Evolutionary conservation across 2,888 invertebrate species (phyloP), one percentile per base, ranked within the genome.

Genomic region (Spatulosminthurus flaviceps): DNA sequence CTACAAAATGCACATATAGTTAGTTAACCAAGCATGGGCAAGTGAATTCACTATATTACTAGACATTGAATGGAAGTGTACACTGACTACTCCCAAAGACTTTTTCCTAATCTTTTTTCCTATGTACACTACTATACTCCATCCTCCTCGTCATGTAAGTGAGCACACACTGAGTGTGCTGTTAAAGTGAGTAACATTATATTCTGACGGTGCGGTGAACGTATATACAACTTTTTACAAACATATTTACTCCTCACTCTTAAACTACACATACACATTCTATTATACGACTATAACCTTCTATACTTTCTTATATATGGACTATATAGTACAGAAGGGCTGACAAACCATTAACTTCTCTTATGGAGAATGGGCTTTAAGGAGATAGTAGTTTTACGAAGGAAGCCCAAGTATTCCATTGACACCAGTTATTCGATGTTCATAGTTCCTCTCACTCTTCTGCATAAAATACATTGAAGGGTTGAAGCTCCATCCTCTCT

Each of bases 361-460:
- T n/a, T 19, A 9, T 22, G 24, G 28, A 26, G 11, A 67, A 67
- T 28, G 19, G 29, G 5, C 4, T 60, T n/a, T n/a, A 64, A 64
- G 64, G 26, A 64, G 22, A 64, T 64, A 64, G 51, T 51, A 41
- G 7, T 9, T 41, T 7, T 41, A 19, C n/a, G 51, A 51, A 51
- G 51, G 51, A 51, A 51, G 51, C 51, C 16, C 51, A 51, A 51
- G 51, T 64, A 28, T 67, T 67, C 26, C 67, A 29, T 26, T 67
- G 67, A 26, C 67, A 67, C 51, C 5, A 26, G 67, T n/a, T n/a
- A 28, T 26, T 67, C 13, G 28, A 67, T 67, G n/a, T 26, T 67
- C 19, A 67, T n/a, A n/a, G 67, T 67, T 67, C 67, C 67, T 67
- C 67, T 51, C 51, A 51, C 67, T 67, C n/a, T n/a, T n/a, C 67